Evolutionary conservation across 2,888 invertebrate species (phyloP).

Genomic region (Acholoe squamosa): DNA sequence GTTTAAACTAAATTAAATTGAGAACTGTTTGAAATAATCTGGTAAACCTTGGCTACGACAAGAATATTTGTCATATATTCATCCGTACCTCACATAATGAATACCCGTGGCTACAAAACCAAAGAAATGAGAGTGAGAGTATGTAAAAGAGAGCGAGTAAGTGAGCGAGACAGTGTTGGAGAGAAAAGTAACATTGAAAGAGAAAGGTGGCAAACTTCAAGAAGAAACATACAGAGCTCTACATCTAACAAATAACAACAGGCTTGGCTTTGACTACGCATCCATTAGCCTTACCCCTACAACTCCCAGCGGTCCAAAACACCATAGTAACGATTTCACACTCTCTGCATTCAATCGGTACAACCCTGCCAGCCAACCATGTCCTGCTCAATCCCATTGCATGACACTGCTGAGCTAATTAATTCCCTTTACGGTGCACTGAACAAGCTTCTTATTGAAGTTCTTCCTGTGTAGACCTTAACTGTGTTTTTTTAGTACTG

Average conservation of each 20-base stretch:
- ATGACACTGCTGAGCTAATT: neutral
- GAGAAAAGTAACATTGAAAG: no score
- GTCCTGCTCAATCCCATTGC: neutral
- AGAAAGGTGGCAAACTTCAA: no score
- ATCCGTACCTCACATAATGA: no score
- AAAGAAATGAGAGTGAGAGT: no score
- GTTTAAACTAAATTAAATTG: no score
- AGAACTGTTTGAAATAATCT: no score
- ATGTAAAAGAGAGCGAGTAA: no score
- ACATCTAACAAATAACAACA: neutral
- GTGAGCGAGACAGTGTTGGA: no score
- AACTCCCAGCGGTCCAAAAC: neutral
- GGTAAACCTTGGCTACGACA: no score
- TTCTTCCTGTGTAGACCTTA: neutral
- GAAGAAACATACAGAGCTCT: neutral
- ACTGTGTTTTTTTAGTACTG: neutral
- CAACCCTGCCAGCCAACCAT: neutral
- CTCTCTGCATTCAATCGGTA: neutral
- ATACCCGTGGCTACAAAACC: no score
- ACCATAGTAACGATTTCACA: constrained; percentile 12
- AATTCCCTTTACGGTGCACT: neutral
- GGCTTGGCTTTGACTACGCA: neutral
- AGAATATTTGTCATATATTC: no score
- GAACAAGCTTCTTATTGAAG: neutral
- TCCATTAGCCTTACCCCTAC: neutral